Evolutionary conservation across 2,797 vertebrate species (phyloP), one percentile per base, ranked within the genome.

Genomic region (Diplodus puntazzo): DNA sequence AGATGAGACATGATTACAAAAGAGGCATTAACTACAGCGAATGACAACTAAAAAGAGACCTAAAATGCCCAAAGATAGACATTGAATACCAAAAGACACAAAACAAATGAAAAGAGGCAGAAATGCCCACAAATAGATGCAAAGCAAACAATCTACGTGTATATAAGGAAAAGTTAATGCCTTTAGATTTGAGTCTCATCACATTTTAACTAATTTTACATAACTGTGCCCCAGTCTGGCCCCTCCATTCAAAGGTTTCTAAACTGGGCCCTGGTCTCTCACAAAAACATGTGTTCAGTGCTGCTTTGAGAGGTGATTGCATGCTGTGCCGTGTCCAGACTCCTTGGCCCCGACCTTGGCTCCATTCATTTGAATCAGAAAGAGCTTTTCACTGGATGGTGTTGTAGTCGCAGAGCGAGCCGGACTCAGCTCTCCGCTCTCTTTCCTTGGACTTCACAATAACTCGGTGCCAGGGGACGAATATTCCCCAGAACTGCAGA

Each of bases 401-500:
- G 81, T 65, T 77, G 49, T 61, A 69, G 72, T 86, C 83, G 60
- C 79, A 69, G 77, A 90, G 82, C 34, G 63, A 86, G 81, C 85
- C 84, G 70, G 77, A 82, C 77, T 84, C 79, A 53, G 25, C 79
- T 82, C 76, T 69, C 71, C 52, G 27, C 61, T 85, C 75, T 75
- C 43, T 79, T 67, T 78, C 69, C 49, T 73, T 78, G 68, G 73
- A 89, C 73, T 75, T 80, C 77, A 87, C 77, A 82, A 82, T 81
- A 82, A 63, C 67, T 70, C 73, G 17, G 58, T 48, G 63, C 83
- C 91, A 77, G 73, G 87, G 86, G 91, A 92, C 82, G 86, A 82
- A 92, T 91, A 83, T 85, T 82, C 55, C 58, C 72, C 70, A 88
- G 91, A 84, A 88, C 69, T 57, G 76, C 72, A 84, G 83, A 83